These are phyloP conservation scores for Ptyas mucosa DNA, from an alignment of 2,113 vertebrate genomes.

Conservation along the genomic window DNA sequence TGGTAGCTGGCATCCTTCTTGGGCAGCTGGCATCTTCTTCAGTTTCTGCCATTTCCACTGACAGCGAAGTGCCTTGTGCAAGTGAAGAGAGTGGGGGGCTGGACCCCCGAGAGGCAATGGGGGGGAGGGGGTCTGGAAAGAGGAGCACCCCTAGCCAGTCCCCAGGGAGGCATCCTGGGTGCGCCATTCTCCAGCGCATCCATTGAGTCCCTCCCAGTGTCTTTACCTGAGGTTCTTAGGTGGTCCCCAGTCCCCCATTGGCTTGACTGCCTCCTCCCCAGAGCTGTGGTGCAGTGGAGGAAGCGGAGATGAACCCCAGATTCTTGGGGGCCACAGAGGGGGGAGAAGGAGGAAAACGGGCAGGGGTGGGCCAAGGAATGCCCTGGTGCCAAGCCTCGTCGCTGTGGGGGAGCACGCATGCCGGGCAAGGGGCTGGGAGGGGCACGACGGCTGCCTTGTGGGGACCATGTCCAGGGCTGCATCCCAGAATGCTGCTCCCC, in stretches of 20 bases:
- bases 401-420: not conserved
- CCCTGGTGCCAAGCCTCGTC: not conserved
- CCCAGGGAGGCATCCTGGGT: not conserved
- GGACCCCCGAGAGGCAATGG: not conserved
- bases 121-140: not conserved
- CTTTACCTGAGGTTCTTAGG: not conserved
- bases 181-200: not conserved
- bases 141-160: not conserved
- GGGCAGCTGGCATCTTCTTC: not conserved
- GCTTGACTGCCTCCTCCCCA: not conserved
- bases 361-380: rapidly evolving
- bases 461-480: not conserved
- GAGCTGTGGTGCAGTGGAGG: not conserved
- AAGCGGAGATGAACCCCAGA: not conserved
- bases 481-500: not conserved
- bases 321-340: not conserved
- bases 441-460: not conserved
- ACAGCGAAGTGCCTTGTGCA: not conserved
- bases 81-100: no score
- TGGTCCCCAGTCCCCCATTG: not conserved
- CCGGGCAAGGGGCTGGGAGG: not conserved
- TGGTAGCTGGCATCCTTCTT: no score
- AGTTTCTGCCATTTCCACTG: no score
- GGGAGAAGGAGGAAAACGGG: not conserved
- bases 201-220: not conserved